phyloP scores from a whole-genome alignment of 2,888 invertebrate species.

The Branchellion lobata region DNA sequence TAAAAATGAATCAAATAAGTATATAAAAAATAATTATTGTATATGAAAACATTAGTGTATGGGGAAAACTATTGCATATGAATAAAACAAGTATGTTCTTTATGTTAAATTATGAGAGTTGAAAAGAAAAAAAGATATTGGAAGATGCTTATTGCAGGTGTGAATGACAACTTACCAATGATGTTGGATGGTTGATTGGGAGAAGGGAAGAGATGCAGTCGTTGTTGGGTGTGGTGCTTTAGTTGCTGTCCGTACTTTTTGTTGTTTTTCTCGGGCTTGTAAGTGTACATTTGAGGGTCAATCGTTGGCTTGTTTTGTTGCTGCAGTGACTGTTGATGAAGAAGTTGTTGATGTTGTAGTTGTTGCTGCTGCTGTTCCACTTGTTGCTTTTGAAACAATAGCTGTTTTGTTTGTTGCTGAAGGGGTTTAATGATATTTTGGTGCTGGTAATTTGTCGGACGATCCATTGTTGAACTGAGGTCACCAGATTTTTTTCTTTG shows the following conservation, averaged over 20 bases:
- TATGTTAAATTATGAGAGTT: too few relatives aligned
- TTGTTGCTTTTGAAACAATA: background rate
- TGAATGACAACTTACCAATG: background rate
- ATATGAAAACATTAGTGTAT: too few relatives aligned
- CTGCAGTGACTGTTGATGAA: background rate
- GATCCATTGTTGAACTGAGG: background rate
- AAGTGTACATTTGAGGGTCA: constrained; percentile 11
- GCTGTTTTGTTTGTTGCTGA: background rate
- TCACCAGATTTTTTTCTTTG: too few relatives aligned
- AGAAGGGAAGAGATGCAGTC: background rate
- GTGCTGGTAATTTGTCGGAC: background rate
- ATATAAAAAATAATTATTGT: too few relatives aligned
- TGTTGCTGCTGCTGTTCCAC: background rate
- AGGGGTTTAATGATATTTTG: background rate
- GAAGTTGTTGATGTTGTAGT: background rate
- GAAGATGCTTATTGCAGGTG: too few relatives aligned
- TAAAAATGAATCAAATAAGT: too few relatives aligned
- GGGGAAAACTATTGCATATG: too few relatives aligned
- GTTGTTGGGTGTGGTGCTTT: background rate
- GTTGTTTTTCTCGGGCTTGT: constrained; percentile 7
- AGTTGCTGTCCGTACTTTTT: background rate
- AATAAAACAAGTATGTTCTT: too few relatives aligned
- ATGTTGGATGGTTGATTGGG: background rate
- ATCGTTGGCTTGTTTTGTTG: background rate
- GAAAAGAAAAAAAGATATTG: too few relatives aligned